Conservation (phyloP, 1,140 invertebrate species). For the Drosophila nikananu region DNA sequence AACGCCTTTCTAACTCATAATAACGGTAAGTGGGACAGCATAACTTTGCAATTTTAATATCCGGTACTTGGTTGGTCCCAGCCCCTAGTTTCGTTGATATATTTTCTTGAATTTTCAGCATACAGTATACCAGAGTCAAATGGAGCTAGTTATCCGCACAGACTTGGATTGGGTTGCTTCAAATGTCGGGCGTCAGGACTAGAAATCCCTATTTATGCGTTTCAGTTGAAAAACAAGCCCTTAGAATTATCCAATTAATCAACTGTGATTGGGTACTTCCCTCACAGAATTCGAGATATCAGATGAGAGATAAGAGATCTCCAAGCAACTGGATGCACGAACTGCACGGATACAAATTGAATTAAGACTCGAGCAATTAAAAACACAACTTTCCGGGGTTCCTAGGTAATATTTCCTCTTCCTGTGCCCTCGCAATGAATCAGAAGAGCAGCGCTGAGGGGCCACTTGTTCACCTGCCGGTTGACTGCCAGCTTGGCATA, state of each 20-base stretch:
- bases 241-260: neutral
- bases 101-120: neutral
- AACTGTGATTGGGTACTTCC: neutral
- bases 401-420: constrained; percentile 64
- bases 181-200: neutral
- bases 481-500: constrained; percentile 75
- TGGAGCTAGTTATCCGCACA: neutral
- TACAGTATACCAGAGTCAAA: neutral
- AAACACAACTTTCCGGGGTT: constrained; percentile 60
- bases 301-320: neutral
- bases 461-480: constrained; percentile 62
- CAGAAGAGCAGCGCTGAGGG: constrained; percentile 44
- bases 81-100: neutral
- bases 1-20: constrained; percentile 83
- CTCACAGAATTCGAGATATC: neutral
- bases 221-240: neutral
- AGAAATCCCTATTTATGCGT: neutral
- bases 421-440: constrained; percentile 38
- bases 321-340: constrained; percentile 18
- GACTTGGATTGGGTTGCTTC: neutral
- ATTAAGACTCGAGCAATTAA: constrained; percentile 69
- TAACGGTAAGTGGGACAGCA: constrained; percentile 62
- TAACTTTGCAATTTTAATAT: too few species aligned
- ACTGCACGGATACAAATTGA: constrained; percentile 58
- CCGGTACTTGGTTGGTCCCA: neutral